These are phyloP conservation scores for Gallinago nigripennis DNA, from an alignment of 2,797 vertebrate species.

Conservation along the genomic window DNA sequence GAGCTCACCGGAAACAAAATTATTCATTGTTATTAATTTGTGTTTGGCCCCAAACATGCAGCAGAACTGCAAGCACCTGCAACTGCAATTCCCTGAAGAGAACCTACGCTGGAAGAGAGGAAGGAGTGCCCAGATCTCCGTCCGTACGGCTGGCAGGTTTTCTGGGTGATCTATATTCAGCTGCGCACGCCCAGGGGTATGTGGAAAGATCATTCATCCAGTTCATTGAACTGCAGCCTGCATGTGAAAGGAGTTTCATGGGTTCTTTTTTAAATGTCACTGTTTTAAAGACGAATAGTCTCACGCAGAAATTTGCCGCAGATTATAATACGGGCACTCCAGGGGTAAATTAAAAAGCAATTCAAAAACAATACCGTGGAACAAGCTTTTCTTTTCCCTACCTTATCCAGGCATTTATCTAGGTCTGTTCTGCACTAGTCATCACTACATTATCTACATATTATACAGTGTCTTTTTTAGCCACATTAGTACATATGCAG, in stretches of 20 bases:
- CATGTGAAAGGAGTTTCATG: neutral
- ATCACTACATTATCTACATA: neutral
- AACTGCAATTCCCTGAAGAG: neutral
- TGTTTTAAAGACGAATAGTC: slow-evolving; percentile 21
- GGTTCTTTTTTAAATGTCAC: slow-evolving; percentile 24
- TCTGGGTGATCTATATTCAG: slow-evolving; percentile 47
- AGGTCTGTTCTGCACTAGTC: neutral
- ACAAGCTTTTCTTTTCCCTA: slow-evolving; percentile 7
- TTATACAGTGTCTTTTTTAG: neutral
- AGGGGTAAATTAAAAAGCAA: slow-evolving; percentile 50
- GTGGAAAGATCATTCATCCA: slow-evolving; percentile 55
- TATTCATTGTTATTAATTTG: neutral
- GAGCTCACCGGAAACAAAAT: neutral
- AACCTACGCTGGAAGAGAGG: neutral
- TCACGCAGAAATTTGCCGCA: neutral
- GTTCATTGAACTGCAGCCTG: slow-evolving; percentile 53
- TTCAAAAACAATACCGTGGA: slow-evolving; percentile 19
- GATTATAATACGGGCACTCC: neutral
- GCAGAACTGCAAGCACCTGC: neutral
- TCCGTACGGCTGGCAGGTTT: neutral
- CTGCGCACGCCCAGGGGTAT: slow-evolving; percentile 26
- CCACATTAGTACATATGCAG: neutral
- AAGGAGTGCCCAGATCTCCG: neutral
- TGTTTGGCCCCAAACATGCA: neutral
- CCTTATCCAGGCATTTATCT: slow-evolving; percentile 17